A percentile compares a stretch with the other conserved stretches of the same genome.
phyloP scores from a whole-genome alignment of 2,113 vertebrate genomes.

The Spea bombifrons region DNA sequence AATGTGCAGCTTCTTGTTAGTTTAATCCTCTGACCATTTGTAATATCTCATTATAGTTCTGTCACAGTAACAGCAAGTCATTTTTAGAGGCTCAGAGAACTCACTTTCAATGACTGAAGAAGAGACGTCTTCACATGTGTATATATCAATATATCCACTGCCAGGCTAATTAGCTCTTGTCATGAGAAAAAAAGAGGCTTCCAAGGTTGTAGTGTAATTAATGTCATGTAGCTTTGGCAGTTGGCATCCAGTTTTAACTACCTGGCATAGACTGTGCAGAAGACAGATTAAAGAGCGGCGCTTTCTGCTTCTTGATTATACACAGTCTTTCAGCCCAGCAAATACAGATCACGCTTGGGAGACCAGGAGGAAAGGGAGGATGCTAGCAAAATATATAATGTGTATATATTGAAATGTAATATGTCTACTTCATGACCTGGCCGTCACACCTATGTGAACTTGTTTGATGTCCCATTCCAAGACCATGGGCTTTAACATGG shows the following conservation, averaged over 20 bases:
- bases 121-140: neutral
- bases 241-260: constrained; percentile 8
- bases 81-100: constrained; percentile 10
- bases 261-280: neutral
- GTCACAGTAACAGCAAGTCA: constrained; percentile 3
- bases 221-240: constrained; percentile 16
- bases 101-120: constrained; percentile 26
- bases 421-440: too few species aligned
- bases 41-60: constrained; percentile 5
- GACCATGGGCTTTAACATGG: too few species aligned
- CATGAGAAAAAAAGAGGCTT: constrained; percentile 24
- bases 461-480: too few species aligned
- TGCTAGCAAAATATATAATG: too few species aligned
- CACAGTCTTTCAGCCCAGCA: too few species aligned
- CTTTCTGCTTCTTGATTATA: too few species aligned
- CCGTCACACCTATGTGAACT: too few species aligned
- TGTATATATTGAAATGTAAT: too few species aligned
- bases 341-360: too few species aligned
- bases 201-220: constrained; percentile 26
- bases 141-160: neutral
- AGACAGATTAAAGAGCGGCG: constrained; percentile 3
- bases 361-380: too few species aligned
- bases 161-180: constrained; percentile 7
- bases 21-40: constrained; percentile 7
- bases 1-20: neutral